phyloP scores from a whole-genome alignment of 1,140 invertebrate species.

The Cepaea nemoralis region DNA sequence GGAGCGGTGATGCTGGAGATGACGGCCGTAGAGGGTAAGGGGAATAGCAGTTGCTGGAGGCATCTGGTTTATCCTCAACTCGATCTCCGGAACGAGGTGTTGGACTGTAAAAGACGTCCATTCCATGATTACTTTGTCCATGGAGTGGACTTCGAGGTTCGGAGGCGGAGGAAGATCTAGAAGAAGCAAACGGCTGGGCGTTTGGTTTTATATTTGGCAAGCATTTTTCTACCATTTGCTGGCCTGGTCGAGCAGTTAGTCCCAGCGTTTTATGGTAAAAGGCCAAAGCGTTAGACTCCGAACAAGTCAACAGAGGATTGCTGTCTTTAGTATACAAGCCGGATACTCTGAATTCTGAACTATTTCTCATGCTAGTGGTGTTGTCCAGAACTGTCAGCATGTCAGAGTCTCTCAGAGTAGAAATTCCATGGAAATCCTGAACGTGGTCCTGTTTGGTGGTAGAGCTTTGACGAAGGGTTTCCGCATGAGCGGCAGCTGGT shows the following conservation, averaged over 20 bases:
- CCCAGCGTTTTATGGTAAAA: constrained; percentile 29
- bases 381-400: neutral
- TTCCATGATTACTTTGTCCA: neutral
- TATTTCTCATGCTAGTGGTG: neutral
- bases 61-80: constrained; percentile 26
- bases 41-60: constrained; percentile 10
- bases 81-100: constrained; percentile 21
- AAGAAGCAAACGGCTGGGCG: neutral
- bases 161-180: neutral
- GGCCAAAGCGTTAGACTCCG: neutral
- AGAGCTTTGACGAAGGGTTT: neutral
- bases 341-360: neutral
- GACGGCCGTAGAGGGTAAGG: neutral
- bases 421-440: neutral
- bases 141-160: constrained; percentile 16
- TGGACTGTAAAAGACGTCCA: constrained; percentile 32
- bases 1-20: constrained; percentile 1
- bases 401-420: neutral
- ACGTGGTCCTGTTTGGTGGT: neutral
- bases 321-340: constrained; percentile 13
- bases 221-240: neutral
- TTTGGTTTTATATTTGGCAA: neutral
- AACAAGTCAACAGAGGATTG: neutral
- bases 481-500: neutral
- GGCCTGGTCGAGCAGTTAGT: neutral